Base-by-base conservation (phyloP, 2,797 vertebrate species). In the Tiaroga cobitis region DNA sequence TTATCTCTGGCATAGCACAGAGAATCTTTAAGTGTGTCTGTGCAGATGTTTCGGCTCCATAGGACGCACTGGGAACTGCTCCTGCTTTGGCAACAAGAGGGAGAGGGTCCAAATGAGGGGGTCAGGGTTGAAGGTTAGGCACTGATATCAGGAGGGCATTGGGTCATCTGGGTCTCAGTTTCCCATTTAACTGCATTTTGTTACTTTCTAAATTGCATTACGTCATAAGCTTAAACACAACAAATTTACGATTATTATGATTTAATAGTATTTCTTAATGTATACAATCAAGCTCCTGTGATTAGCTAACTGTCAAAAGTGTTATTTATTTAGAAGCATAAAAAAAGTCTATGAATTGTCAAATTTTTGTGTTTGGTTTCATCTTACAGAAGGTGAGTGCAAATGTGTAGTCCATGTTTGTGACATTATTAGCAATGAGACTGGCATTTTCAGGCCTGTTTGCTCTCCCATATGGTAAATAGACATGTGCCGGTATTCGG, bases 1-100 rank as follows among this genome's bases (percentile, higher is more conserved):
- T 81, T 86, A 83, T 82, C 69, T 86, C 43, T 2, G 78, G 65
- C 67, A 59, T 34, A 46, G 49, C 68, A 85, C 19, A 26, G 75
- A 72, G 75, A 79, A 68, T 37, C 8, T 83, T 34, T 37, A 24
- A 56, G 32, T 61, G 54, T 83, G 70, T 49, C 29, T n/a, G 43
- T 54, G 18, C 61, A 51, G 54, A 68, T 37, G 26, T 51, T 68
- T 78, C 37, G 46, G 46, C 63, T 51, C 37, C n/a, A 59, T 69
- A 43, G 46, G 73, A 54, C 2, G 29, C 46, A 56, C 32, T 69
- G 65, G 26, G 29, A 51, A 41, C 6, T 13, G 15, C 21, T 46
- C 15, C 8, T 32, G 37, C 81, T 74, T 46, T 26, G 29, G 21
- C 4, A 61, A 61, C 26, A 18, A 41, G 15, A 79, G 37, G n/a